phyloP scores from a whole-genome alignment of 2,888 invertebrate species.

The Helobdella robusta region DNA sequence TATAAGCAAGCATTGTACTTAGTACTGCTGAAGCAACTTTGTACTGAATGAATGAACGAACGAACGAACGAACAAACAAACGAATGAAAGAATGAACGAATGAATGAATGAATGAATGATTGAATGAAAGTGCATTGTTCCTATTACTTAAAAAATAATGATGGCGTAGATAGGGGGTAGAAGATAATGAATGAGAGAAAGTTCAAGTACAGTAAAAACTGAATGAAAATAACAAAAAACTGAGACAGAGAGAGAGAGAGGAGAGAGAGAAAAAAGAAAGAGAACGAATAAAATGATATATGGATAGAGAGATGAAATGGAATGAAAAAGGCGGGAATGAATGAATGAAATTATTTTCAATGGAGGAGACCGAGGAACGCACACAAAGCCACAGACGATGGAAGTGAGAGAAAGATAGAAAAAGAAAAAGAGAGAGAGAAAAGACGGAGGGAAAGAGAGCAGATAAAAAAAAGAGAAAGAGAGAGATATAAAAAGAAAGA shows the following conservation, averaged over 20 bases:
- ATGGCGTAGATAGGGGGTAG: neutral
- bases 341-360: neutral
- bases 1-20: neutral
- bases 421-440: slow-evolving; percentile 3
- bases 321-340: neutral
- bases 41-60: neutral
- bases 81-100: no score
- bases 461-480: neutral
- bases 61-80: no score
- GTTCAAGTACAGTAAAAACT: neutral
- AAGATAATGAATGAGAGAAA: neutral
- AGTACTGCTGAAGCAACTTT: no score
- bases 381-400: neutral
- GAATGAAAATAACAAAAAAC: neutral
- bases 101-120: no score
- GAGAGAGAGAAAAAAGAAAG: neutral
- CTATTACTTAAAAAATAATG: no score
- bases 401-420: neutral
- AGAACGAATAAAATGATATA: neutral
- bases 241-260: neutral
- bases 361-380: neutral
- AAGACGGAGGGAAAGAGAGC: neutral
- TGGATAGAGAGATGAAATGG: neutral
- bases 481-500: neutral
- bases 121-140: no score